Conservation (phyloP, 2,888 invertebrate species). For the Sicus ferrugineus region DNA sequence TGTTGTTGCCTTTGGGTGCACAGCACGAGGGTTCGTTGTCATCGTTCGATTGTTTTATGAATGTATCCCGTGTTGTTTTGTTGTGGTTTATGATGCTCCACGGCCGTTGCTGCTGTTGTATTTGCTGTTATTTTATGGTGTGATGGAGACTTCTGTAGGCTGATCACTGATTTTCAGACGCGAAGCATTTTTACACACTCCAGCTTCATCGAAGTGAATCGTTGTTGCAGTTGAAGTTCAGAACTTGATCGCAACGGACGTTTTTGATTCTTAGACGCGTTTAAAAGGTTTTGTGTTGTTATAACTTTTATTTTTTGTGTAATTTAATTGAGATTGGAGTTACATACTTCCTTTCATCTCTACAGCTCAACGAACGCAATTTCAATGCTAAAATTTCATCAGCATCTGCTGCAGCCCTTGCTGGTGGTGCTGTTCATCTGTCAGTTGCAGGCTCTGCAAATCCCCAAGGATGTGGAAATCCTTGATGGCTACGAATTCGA, state of each 20-base stretch:
- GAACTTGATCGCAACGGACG: slow-evolving; percentile 33
- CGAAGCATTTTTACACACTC: not conserved
- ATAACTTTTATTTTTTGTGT: not conserved
- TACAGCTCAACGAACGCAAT: not conserved
- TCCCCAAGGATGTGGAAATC: slow-evolving; percentile 57
- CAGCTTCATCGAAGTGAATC: slow-evolving; percentile 27
- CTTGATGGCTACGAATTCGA: slow-evolving; percentile 55
- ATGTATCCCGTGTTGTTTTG: slow-evolving; percentile 7
- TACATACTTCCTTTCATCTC: not conserved
- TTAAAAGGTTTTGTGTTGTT: not conserved
- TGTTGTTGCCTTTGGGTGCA: not conserved
- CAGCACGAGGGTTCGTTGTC: slow-evolving; percentile 36
- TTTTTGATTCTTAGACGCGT: slow-evolving; percentile 2
- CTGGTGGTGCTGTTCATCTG: slow-evolving; percentile 24
- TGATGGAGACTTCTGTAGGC: slow-evolving; percentile 23
- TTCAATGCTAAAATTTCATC: not conserved
- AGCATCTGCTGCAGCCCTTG: slow-evolving; percentile 14
- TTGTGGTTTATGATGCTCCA: not conserved
- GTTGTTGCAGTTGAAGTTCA: slow-evolving; percentile 35
- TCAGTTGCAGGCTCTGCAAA: slow-evolving; percentile 43
- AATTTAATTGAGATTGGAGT: not conserved
- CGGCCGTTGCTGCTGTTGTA: slow-evolving; percentile 8
- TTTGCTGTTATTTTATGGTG: slow-evolving; percentile 33
- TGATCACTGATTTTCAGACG: slow-evolving; percentile 35
- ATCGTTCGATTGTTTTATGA: slow-evolving; percentile 20